Percentiles rank a stretch among this genome's conserved stretches.
phyloP scores from a whole-genome alignment of 2,888 invertebrate species.

The Allygus modestus region DNA sequence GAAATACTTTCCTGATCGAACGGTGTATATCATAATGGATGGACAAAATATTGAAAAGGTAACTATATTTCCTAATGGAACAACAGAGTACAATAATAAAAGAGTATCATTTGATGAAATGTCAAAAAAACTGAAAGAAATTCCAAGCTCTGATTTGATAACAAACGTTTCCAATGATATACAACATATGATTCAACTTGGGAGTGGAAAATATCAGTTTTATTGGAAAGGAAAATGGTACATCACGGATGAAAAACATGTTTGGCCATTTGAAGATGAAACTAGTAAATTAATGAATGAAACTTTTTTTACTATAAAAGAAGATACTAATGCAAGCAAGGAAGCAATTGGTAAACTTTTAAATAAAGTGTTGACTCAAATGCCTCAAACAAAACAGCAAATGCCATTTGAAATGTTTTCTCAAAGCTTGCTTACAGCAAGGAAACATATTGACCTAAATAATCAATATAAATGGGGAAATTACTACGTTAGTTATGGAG shows the following conservation, averaged over 20 bases:
- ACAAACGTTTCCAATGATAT: neutral
- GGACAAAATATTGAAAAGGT: neutral
- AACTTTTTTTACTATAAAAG: neutral
- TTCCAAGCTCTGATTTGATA: neutral
- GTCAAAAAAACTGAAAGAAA: neutral
- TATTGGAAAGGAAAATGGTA: conserved; percentile 6
- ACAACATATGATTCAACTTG: neutral
- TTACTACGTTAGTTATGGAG: neutral
- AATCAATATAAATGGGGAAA: conserved; percentile 1
- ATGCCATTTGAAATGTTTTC: conserved; percentile 34
- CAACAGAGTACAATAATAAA: neutral
- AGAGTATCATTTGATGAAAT: neutral
- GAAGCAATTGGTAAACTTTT: neutral
- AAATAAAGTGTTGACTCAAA: neutral
- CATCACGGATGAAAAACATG: conserved; percentile 11
- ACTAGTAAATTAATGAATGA: neutral
- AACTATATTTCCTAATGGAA: neutral
- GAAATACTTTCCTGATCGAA: neutral
- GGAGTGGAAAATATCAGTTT: neutral
- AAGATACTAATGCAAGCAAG: neutral
- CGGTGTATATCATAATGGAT: neutral
- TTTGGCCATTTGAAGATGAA: neutral
- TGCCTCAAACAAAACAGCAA: neutral
- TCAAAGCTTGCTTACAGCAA: neutral
- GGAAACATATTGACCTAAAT: neutral